Evolutionary conservation across 2,888 invertebrate genomes (phyloP), one percentile per base, ranked within the genome.

Genomic region (Sturmia bella): DNA sequence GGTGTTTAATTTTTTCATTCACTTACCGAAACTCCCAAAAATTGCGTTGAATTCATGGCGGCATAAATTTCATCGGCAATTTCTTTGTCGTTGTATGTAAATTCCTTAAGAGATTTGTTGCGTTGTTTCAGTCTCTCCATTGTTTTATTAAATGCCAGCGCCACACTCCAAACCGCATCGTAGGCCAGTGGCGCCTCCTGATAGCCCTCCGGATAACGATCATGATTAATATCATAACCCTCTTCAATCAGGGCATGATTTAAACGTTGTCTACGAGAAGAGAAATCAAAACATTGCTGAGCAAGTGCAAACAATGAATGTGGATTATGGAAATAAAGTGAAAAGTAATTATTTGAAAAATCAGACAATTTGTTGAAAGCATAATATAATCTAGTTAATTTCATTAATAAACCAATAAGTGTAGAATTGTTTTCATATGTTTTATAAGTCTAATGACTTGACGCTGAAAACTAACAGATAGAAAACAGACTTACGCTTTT

Each of bases 81-180:
- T 89, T 96, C 95, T 89, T 96, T 96, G 91, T 98, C 97, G 48
- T 96, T 96, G 91, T 99, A 99, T 69, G 97, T 97, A 91, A 99
- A 99, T 91, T 98, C 96, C 89, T 98, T 98, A 86, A 99, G 92
- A 85, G 95, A 96, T 88, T 96, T 94, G 27, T 96, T 96, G 68
- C 89, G 87, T 87, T 94, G 94, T 85, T 94, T 94, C 70, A 99
- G 93, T 84, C 96, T 95, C 86, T 95, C 95, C 95, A 97, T 97
- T 21, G 99, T 98, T 92, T 98, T 98, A 91, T 99, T 99, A 89
- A 99, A 97, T 15, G 99, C 97, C 88, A 99, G 92, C 45, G 99
- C 99, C 39, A 99, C 96, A 48, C 99, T 98, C 99, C 99, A 99
- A 61, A 99, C 97, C 11, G 99, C 99, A 91, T 99, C 99, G 90